phyloP scores from a whole-genome alignment of 2,113 vertebrate genomes.

The Python bivittatus region DNA sequence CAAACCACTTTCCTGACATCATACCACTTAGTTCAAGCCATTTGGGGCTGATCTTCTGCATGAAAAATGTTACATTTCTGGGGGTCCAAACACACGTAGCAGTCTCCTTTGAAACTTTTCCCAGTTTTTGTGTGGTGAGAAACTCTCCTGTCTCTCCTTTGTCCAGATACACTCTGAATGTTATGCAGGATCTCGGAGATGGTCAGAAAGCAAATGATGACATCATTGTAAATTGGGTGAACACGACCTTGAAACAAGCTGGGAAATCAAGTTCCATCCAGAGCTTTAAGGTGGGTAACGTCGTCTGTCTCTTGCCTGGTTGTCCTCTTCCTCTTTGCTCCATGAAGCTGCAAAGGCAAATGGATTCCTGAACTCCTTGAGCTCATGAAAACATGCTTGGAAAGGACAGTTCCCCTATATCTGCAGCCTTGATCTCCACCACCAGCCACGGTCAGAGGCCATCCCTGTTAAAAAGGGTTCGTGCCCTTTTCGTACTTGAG shows the following conservation, averaged over 20 bases:
- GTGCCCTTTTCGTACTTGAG: no score
- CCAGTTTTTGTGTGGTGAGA: background rate
- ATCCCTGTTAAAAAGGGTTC: background rate
- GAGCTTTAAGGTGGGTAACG: conserved; percentile 85
- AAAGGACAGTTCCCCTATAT: no score
- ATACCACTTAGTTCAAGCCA: background rate
- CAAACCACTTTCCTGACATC: no score
- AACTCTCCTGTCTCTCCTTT: conserved; percentile 11
- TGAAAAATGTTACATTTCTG: fast-evolving
- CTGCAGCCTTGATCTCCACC: background rate
- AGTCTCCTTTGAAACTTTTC: background rate
- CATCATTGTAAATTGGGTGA: conserved; percentile 92
- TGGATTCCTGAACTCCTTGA: background rate
- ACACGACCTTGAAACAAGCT: conserved; percentile 83
- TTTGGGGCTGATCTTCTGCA: no score
- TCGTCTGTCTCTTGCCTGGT: no score
- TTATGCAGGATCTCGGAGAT: conserved; percentile 87
- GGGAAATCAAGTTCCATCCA: conserved; percentile 89
- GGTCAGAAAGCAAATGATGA: conserved; percentile 91
- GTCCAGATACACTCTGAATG: conserved; percentile 89
- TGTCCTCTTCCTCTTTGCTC: no score
- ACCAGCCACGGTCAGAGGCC: background rate
- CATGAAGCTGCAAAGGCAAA: background rate
- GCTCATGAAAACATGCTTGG: background rate
- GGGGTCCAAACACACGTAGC: background rate